A percentile compares a stretch with the other conserved stretches of the same genome.
phyloP scores from a whole-genome alignment of 2,113 vertebrate species.

The Pontoporia blainvillei region DNA sequence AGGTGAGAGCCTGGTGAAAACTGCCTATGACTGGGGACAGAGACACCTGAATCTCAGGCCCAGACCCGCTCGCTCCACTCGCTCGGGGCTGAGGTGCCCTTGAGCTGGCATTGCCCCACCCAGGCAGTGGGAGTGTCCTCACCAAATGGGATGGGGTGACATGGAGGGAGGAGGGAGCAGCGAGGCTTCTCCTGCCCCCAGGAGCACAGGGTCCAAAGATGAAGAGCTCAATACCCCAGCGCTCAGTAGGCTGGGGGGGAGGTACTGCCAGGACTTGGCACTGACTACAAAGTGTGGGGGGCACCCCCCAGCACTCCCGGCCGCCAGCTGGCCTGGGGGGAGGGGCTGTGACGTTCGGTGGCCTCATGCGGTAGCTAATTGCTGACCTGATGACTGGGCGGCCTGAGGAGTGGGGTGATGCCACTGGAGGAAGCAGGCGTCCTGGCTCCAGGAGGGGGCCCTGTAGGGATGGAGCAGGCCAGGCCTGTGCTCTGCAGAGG shows the following conservation, averaged over 20 bases:
- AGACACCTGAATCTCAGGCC: slow-evolving; percentile 41
- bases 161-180: background rate
- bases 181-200: background rate
- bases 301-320: slow-evolving; percentile 28
- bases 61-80: background rate
- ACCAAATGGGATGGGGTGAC: slow-evolving; percentile 34
- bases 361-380: slow-evolving; percentile 75
- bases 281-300: slow-evolving; percentile 63
- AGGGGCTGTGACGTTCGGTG: slow-evolving; percentile 73
- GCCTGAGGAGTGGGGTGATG: slow-evolving; percentile 72
- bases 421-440: slow-evolving; percentile 30
- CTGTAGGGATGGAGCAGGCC: background rate
- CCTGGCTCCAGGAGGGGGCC: slow-evolving; percentile 44
- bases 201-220: background rate
- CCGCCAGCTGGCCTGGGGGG: slow-evolving; percentile 32
- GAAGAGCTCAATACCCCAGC: slow-evolving; percentile 22
- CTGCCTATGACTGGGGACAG: background rate
- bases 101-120: slow-evolving; percentile 22
- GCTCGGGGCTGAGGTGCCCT: background rate
- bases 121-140: slow-evolving; percentile 33
- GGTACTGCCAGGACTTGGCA: slow-evolving; percentile 51
- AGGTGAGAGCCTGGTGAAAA: background rate
- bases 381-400: slow-evolving; percentile 70
- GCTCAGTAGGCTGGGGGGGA: background rate
- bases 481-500: background rate